Conservation (phyloP, 2,797 vertebrate species). For the Betta splendens region DNA sequence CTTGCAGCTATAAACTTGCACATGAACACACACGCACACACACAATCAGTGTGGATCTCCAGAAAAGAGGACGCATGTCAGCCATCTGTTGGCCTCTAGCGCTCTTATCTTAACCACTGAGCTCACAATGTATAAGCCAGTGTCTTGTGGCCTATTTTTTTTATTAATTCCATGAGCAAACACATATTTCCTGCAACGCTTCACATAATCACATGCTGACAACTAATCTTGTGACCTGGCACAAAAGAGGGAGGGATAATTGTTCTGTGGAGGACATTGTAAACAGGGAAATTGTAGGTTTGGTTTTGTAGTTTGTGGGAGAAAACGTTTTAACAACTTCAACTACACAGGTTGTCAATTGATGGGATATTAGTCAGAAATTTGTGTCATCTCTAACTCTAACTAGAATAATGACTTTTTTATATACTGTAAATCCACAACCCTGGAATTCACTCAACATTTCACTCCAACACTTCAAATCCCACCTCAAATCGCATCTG, state of each 20-base stretch:
- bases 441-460: too few species aligned
- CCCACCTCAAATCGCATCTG: too few species aligned
- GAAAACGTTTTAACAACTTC: too few species aligned
- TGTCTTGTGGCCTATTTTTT: constrained; percentile 12
- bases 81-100: constrained; percentile 60
- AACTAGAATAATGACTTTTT: too few species aligned
- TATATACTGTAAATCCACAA: too few species aligned
- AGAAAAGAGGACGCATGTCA: constrained; percentile 49
- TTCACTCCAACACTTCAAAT: too few species aligned
- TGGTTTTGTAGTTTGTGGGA: constrained; percentile 5
- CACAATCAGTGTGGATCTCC: constrained; percentile 18
- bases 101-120: constrained; percentile 26
- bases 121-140: constrained; percentile 14
- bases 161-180: neutral
- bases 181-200: constrained; percentile 12
- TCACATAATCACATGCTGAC: constrained; percentile 12
- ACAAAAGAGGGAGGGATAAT: neutral
- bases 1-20: constrained; percentile 22
- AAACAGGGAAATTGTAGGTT: neutral
- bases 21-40: neutral
- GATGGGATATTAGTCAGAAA: too few species aligned
- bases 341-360: too few species aligned
- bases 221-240: constrained; percentile 1
- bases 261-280: neutral
- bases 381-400: too few species aligned